Conservation (phyloP, 2,113 vertebrate species). For the Macquaria ambigua region DNA sequence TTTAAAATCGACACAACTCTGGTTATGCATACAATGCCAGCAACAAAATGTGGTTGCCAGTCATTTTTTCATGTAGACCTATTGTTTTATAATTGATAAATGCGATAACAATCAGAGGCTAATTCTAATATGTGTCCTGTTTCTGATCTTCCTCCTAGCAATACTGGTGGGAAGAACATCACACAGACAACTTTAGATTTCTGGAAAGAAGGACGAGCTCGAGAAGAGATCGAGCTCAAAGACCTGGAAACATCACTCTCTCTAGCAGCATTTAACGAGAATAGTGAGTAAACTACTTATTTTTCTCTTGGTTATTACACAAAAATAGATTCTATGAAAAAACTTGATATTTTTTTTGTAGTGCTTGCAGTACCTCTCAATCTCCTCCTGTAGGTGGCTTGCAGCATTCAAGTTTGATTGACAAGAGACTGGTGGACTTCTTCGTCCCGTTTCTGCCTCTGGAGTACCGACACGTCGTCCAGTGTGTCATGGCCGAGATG, state of each 20-base stretch:
- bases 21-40: too few species aligned
- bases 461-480: slow-evolving; percentile 86
- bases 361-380: neutral
- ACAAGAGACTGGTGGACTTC: too few species aligned
- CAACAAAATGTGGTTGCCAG: too few species aligned
- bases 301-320: neutral
- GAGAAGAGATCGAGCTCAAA: slow-evolving; percentile 91
- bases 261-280: neutral
- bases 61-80: neutral
- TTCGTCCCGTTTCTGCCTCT: slow-evolving; percentile 77
- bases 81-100: neutral
- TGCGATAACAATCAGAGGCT: neutral
- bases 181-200: slow-evolving; percentile 88
- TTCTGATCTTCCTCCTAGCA: slow-evolving; percentile 80
- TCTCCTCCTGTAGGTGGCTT: too few species aligned
- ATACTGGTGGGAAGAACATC: slow-evolving; percentile 92
- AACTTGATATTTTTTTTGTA: too few species aligned
- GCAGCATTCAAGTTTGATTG: too few species aligned
- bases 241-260: slow-evolving; percentile 84
- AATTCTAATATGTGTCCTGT: neutral
- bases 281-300: neutral
- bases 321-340: too few species aligned
- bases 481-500: slow-evolving; percentile 89
- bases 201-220: slow-evolving; percentile 85
- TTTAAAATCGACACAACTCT: neutral